Evolutionary conservation across 2,113 vertebrate species (phyloP), one percentile per base, ranked within the genome.

Genomic region (Xiphophorus hellerii): DNA sequence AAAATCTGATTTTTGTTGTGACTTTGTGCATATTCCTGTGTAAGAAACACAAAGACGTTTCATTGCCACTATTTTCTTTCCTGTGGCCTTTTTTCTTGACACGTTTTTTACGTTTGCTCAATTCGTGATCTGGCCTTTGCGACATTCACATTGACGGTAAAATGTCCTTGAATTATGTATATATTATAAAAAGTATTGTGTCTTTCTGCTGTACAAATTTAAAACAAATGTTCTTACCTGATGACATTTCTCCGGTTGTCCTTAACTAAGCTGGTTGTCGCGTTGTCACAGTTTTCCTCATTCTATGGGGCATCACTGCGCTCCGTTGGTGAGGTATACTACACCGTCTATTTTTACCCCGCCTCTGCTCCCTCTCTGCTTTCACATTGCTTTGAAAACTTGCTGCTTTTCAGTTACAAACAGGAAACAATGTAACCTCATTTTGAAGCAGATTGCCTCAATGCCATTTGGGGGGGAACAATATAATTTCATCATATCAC

Each of bases 331-430:
- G 84, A 88, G 73, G 71, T 82, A 78, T 29, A 66, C 76, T 75
- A 17, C 77, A 73, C 66, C 82, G 54, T 87, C 89, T 94, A 92
- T 94, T 93, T 95, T 92, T 93, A 90, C 87, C 74, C 69, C 29
- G 31, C 73, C 70, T 73, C 25, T n/a, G 71, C 73, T 85, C 65
- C 69, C 35, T 69, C 71, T 70, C 17, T 67, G 27, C 39, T 71
- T 70, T 88, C 75, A 74, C 74, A 8, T 69, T 3, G 39, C 75
- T 80, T 84, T 83, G 80, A 85, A 80, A 73, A 73, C 71, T 77
- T 58, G 54, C 75, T 89, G 78, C 85, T 93, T 90, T 94, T 92
- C 93, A 88, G 93, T 95, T 94, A 91, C 91, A 94, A 93, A 93
- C 94, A 95, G 94, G 94, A 95, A 94, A 73, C 81, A 80, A 77